phyloP scores from a whole-genome alignment of 92 coral and sea anemone species.

The Virgularia gustaviana region DNA sequence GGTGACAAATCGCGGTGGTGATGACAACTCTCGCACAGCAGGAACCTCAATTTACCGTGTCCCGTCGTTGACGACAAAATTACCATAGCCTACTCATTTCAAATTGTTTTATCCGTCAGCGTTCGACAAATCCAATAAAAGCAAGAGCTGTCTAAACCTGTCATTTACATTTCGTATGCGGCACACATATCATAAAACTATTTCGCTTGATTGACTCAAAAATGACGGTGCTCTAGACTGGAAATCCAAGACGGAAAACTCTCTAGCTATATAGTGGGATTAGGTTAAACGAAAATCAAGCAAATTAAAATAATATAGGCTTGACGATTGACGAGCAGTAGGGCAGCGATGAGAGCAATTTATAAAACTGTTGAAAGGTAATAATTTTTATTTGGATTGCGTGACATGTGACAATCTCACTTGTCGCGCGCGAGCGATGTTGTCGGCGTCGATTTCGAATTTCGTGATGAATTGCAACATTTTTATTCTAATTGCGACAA shows the following conservation, averaged over 20 bases:
- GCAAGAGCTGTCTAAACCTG: neutral
- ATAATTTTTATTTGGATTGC: too few relatives aligned
- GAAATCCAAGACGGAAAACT: neutral
- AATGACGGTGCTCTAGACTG: too few relatives aligned
- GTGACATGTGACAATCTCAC: too few relatives aligned
- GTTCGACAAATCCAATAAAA: neutral
- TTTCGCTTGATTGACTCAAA: too few relatives aligned
- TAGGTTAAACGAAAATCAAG: neutral
- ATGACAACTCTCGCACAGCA: conserved; percentile 3
- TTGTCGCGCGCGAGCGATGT: too few relatives aligned
- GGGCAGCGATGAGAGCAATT: neutral
- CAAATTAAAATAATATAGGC: neutral
- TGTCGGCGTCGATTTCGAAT: too few relatives aligned
- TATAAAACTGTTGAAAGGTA: too few relatives aligned
- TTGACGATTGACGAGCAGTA: conserved; percentile 9
- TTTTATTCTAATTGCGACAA: too few relatives aligned
- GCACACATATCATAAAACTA: too few relatives aligned
- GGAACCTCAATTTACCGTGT: neutral
- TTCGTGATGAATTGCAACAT: too few relatives aligned
- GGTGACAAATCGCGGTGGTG: neutral
- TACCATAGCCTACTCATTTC: neutral
- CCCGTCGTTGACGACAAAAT: too few relatives aligned
- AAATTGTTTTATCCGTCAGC: neutral
- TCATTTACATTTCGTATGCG: too few relatives aligned
- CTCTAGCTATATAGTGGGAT: neutral